Percentiles rank a stretch among this genome's conserved stretches.
Conservation (phyloP, 2,797 vertebrate species). For the Catostomus latipinnis region DNA sequence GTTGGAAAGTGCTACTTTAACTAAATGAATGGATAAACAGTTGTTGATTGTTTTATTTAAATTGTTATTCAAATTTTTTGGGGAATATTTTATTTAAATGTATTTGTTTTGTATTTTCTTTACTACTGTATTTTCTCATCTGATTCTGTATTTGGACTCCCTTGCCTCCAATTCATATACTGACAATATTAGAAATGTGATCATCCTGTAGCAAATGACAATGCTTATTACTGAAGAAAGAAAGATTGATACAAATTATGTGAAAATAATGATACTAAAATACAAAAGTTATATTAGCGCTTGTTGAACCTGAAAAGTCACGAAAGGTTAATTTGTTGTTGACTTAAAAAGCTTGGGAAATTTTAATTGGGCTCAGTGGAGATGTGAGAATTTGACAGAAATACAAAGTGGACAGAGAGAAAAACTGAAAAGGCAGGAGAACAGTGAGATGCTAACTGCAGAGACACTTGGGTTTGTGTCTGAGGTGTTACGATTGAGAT, state of each 20-base stretch:
- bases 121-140: no score
- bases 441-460: conserved; percentile 11
- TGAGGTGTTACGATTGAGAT: no score
- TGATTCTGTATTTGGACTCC: no score
- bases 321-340: conserved; percentile 31
- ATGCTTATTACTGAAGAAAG: conserved; percentile 1
- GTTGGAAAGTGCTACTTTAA: no score
- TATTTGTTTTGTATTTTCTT: no score
- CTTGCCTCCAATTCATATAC: background rate
- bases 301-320: conserved; percentile 19
- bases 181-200: background rate
- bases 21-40: no score
- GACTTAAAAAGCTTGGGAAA: conserved; percentile 6
- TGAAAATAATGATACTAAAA: background rate
- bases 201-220: background rate
- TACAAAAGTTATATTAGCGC: background rate
- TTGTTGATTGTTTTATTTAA: no score
- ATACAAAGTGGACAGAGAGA: conserved; percentile 9
- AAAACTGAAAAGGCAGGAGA: background rate
- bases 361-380: conserved; percentile 38
- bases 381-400: conserved; percentile 7
- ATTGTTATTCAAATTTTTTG: no score
- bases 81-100: no score
- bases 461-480: background rate
- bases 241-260: background rate